These are phyloP conservation scores for Zoanthus sansibaricus DNA, from an alignment of 92 coral and sea anemone genomes.

Conservation along the genomic window DNA sequence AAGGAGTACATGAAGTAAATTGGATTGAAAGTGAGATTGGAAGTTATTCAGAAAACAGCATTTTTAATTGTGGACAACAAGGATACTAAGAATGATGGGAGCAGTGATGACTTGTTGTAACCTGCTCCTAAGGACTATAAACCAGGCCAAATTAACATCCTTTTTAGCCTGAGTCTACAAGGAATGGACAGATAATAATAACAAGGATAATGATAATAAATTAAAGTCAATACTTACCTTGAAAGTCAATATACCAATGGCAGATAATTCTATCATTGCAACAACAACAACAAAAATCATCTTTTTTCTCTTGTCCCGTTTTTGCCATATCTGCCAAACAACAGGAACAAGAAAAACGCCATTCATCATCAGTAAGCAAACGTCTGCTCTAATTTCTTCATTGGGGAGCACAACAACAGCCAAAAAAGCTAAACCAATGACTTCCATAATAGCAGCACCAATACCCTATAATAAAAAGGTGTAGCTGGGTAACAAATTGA, in stretches of 20 bases:
- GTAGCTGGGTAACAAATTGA: no score
- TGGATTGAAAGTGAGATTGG: no score
- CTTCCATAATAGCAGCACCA: slow-evolving; percentile 74
- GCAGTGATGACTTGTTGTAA: no score
- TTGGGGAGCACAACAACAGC: slow-evolving; percentile 63
- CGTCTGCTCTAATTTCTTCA: slow-evolving; percentile 44
- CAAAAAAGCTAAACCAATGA: slow-evolving; percentile 77
- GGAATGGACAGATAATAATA: no score
- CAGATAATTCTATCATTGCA: slow-evolving; percentile 64
- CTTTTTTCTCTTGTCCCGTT: background rate
- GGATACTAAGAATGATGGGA: no score
- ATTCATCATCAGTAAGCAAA: slow-evolving; percentile 83
- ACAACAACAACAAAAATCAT: slow-evolving; percentile 48
- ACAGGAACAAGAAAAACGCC: slow-evolving; percentile 76
- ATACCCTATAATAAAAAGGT: slow-evolving; percentile 62
- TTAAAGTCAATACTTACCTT: slow-evolving; percentile 35
- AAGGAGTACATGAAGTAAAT: no score
- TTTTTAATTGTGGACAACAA: no score
- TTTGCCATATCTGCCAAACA: slow-evolving; percentile 72
- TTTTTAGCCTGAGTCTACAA: no score
- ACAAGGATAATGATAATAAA: no score
- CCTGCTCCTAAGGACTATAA: no score
- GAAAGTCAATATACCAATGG: slow-evolving; percentile 57
- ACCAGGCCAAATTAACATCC: no score
- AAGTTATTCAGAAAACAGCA: no score